Base-by-base conservation (phyloP, 2,888 invertebrate species). In the Diploptera punctata region DNA sequence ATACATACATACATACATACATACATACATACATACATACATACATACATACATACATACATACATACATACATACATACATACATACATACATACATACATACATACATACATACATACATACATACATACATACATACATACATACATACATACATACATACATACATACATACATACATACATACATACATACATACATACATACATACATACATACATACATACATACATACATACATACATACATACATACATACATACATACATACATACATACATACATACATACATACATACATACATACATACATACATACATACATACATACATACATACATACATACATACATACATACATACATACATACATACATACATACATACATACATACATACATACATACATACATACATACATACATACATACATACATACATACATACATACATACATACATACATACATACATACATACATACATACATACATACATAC, bases 1-100 rank as follows among this genome's bases (percentile, higher is more conserved):
- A 69, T 69, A 69, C 44, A 69, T 69, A 69, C 44, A 69, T 69
- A 69, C 44, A 69, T 69, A 69, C 44, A 69, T 69, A 69, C 44
- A 69, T 69, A 69, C 44, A 69, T 69, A 69, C 44, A 69, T 69
- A 69, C 33, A 68, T 68, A 60, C 44, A 68, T 49, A 57, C 57
- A 57, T 57, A 38, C 65, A 33, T 62, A 62, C 65, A 62, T 38
- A 62, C 65, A 62, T 38, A 62, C 33, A 33, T 33, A 33, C 33
- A 33, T 33, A 33, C 33, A 33, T 33, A 33, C 33, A 33, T 33
- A 33, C 33, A 33, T 33, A 33, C 33, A 33, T 33, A 33, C 33
- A 33, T 33, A 33, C 33, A 33, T 33, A 33, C 33, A 33, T 33
- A 33, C 33, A 33, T 33, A 33, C 33, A 33, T 33, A 33, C 33